Base-by-base conservation (phyloP, 2,888 invertebrate genomes). In the Mesorhabditis sp. region DNA sequence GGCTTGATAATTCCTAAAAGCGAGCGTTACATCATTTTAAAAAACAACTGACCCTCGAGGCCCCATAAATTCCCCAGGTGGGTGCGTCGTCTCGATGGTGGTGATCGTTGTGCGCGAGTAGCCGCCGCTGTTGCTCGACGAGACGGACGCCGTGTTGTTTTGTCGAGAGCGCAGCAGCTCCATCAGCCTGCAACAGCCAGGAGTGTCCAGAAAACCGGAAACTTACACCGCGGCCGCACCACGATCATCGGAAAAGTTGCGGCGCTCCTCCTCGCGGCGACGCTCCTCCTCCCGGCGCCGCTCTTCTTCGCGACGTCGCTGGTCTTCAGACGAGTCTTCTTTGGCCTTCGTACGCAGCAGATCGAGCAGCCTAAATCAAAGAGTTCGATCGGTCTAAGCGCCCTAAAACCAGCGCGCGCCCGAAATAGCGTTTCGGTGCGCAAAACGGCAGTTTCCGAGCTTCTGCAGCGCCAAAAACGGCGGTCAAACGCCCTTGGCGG, bases 191-290 rank as follows among this genome's bases (percentile, higher is more conserved):
- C 7, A 50, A 50, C 28, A 28, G 28, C 28, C 28, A 28, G 28
- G 28, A 28, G 28, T 28, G 1, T 28, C 28, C 28, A 13, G 58
- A n/a, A n/a, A 50, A 13, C 58, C 7, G n/a, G 7, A 50, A 13
- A 10, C 58, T 50, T 50, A 50, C 58, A 50, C 58, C 7, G 58
- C 58, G n/a, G 58, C 58, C n/a, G 58, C 58, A 50, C 58, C 58
- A 50, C 58, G 58, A n/a, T 50, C 58, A 50, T 50, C 28, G 28
- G 28, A 28, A 28, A 28, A 28, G 28, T 28, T 28, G 28, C 28
- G 28, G 28, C 28, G 28, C 28, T 28, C 28, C 28, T 28, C 28
- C 28, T 28, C 28, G 28, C 28, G 28, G 28, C 28, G 28, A 28
- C 28, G 28, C 28, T 28, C 28, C 28, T 28, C 28, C 28, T 28